Conservation (phyloP, 2,113 vertebrate genomes). For the Cyprinus carpio region DNA sequence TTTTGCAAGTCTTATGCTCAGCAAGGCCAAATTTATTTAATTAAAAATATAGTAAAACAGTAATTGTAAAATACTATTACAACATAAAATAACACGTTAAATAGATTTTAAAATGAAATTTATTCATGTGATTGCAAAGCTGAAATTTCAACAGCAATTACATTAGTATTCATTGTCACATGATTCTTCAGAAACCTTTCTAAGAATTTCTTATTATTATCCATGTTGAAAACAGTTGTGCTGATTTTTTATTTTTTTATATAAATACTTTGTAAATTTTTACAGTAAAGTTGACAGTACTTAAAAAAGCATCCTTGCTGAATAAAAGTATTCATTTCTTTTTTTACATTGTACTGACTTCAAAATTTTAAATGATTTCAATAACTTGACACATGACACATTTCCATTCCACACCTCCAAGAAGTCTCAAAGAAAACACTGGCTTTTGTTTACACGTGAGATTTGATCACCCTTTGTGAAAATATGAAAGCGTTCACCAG, state of each 20-base stretch:
- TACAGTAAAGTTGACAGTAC: too few relatives aligned
- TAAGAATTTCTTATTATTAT: not conserved
- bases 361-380: not conserved
- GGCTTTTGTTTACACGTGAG: not conserved
- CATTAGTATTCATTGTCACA: not conserved
- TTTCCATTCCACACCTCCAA: not conserved
- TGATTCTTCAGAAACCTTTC: not conserved
- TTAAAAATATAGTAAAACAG: not conserved
- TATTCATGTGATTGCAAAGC: too few relatives aligned
- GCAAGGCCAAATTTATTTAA: not conserved
- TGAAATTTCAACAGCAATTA: too few relatives aligned
- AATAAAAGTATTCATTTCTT: too few relatives aligned
- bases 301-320: too few relatives aligned
- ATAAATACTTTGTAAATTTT: too few relatives aligned
- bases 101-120: not conserved
- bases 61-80: not conserved
- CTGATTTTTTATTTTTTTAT: too few relatives aligned
- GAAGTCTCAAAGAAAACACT: not conserved
- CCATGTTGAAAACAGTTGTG: not conserved
- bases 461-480: constrained; percentile 4
- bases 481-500: constrained; percentile 19
- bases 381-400: not conserved
- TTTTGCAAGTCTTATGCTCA: not conserved
- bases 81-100: not conserved
- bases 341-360: too few relatives aligned